Evolutionary conservation across 2,113 vertebrate genomes (phyloP).

Genomic region (Phrynocephalus versicolor): DNA sequence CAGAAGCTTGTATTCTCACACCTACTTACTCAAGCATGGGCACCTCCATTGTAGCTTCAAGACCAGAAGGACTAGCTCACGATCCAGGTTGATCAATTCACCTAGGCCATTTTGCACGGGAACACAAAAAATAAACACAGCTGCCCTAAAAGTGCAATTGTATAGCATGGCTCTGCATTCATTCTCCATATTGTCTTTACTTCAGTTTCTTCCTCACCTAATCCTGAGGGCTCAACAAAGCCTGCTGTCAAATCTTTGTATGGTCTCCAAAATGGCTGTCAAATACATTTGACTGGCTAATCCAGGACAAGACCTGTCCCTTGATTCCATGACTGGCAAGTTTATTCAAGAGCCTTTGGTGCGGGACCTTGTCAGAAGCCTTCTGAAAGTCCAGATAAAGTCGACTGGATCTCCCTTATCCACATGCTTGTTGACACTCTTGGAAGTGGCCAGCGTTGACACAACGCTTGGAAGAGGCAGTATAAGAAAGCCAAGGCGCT

Average conservation of each 20-base stretch:
- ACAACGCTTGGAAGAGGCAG: too few relatives aligned
- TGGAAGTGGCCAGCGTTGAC: too few relatives aligned
- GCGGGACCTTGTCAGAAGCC: too few relatives aligned
- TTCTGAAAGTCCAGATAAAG: too few relatives aligned
- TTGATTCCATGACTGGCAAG: too few relatives aligned
- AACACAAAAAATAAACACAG: slow-evolving; percentile 37
- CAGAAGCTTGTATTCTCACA: background rate
- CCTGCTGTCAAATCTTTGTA: background rate
- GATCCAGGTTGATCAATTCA: slow-evolving; percentile 15
- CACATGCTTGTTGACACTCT: too few relatives aligned
- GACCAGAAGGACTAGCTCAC: slow-evolving; percentile 26
- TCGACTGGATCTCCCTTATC: too few relatives aligned
- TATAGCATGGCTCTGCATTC: slow-evolving; percentile 28
- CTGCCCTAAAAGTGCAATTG: slow-evolving; percentile 48
- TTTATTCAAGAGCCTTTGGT: too few relatives aligned
- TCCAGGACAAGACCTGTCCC: too few relatives aligned
- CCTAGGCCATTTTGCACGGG: slow-evolving; percentile 52
- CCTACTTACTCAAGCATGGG: background rate
- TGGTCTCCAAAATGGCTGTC: background rate
- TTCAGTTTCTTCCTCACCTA: background rate
- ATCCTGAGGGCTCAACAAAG: background rate
- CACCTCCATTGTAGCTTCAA: slow-evolving; percentile 13
- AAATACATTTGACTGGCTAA: background rate
- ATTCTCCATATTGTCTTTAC: background rate
- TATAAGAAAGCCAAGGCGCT: too few relatives aligned